Conservation (phyloP, 2,797 vertebrate species). For the Emydoidea blandingii region DNA sequence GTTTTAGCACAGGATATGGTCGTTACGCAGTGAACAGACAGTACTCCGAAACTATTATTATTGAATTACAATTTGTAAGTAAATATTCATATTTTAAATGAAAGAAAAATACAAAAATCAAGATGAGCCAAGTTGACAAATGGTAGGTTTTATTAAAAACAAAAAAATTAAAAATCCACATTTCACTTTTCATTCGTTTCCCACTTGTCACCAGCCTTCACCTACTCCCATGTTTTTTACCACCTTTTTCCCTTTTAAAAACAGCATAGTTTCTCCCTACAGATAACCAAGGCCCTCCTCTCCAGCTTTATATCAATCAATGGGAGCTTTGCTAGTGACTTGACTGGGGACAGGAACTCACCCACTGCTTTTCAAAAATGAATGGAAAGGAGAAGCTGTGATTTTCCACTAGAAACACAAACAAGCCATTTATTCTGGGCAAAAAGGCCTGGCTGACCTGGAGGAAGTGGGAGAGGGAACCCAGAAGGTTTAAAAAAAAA, state of each 20-base stretch:
- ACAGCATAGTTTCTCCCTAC: background rate
- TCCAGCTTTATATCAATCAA: background rate
- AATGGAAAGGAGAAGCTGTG: background rate
- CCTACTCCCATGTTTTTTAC: background rate
- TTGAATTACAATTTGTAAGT: too few relatives aligned
- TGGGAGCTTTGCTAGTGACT: background rate
- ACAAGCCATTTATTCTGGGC: slow-evolving; percentile 17
- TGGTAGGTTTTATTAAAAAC: background rate
- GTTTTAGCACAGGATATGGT: too few relatives aligned
- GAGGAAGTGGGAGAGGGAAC: background rate
- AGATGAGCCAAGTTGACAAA: background rate
- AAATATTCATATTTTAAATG: background rate
- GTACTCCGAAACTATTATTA: too few relatives aligned
- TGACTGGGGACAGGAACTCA: background rate
- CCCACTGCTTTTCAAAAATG: background rate
- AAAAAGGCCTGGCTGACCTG: background rate
- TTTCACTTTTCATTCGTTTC: background rate
- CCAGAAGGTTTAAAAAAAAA: background rate
- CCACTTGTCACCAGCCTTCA: background rate
- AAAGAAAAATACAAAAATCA: background rate
- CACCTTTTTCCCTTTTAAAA: background rate
- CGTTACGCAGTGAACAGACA: too few relatives aligned
- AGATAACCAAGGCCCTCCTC: background rate
- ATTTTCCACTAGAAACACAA: background rate
- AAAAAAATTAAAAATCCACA: background rate